Evolutionary conservation across 1,140 invertebrate genomes (phyloP).

Genomic region (Dreissena polymorpha): DNA sequence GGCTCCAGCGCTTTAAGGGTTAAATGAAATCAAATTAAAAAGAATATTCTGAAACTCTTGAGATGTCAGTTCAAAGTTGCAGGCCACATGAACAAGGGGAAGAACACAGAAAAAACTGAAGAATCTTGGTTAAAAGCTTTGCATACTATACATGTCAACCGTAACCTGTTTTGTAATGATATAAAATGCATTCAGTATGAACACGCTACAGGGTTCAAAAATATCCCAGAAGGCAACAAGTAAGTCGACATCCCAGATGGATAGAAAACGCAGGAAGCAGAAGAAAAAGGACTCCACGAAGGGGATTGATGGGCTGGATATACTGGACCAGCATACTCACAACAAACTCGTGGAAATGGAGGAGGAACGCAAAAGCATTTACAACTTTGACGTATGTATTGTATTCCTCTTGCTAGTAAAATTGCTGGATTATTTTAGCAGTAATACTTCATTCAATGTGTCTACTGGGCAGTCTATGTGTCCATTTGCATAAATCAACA

Average conservation of each 20-base stretch:
- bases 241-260: conserved; percentile 19
- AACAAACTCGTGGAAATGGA: conserved; percentile 68
- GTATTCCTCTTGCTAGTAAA: background rate
- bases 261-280: conserved; percentile 61
- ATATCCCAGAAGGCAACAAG: too few species aligned
- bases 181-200: too few species aligned
- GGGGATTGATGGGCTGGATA: conserved; percentile 67
- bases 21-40: too few species aligned
- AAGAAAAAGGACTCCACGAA: conserved; percentile 63
- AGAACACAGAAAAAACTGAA: too few species aligned
- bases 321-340: conserved; percentile 72
- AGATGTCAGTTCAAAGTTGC: too few species aligned
- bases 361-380: conserved; percentile 67
- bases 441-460: background rate
- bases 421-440: background rate
- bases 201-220: too few species aligned
- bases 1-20: too few species aligned
- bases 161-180: too few species aligned
- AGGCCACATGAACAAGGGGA: too few species aligned
- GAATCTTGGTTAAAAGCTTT: too few species aligned
- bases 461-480: background rate
- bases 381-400: conserved; percentile 68
- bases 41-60: too few species aligned
- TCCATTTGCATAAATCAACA: background rate
- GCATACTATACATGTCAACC: too few species aligned